Evolutionary conservation across 2,888 invertebrate species (phyloP), one percentile per base, ranked within the genome.

Genomic region (Cabera pusaria): DNA sequence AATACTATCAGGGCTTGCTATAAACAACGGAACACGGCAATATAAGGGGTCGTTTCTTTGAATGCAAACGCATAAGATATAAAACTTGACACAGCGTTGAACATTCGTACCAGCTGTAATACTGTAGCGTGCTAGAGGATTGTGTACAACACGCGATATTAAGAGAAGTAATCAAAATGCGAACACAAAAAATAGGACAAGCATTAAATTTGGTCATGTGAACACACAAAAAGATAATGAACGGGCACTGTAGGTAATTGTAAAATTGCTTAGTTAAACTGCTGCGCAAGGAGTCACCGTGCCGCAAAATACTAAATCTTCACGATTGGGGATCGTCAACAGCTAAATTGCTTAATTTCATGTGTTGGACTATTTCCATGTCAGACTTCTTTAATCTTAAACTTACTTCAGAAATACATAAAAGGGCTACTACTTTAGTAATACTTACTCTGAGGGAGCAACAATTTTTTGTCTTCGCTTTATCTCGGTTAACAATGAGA

Each of bases 131-230:
- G 42, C 47, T 33, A 33, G 44, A 27, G 39, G 48, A 51, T 53
- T 44, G 37, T 50, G 41, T 47, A 35, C 44, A 43, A 54, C 57
- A 58, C 53, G 56, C 57, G 50, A 58, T 56, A 52, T 35, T 49
- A 44, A 50, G 50, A 47, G 34, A 34, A 52, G 43, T 48, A 50
- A 54, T 56, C 54, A 52, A 54, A 54, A 47, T 46, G 44, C 45
- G 31, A 43, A 18, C 40, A 34, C 44, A 49, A 52, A 54, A 55
- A 56, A 50, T 54, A 46, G 54, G 46, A 56, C 54, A 50, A 50
- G 35, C 35, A 38, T 49, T 31, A 40, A 24, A 43, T 52, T 47
- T 34, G 44, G 38, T 33, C 37, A 37, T 37, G 43, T 37, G 41
- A 49, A 40, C 38, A 21, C 23, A 45, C 37, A 52, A 53, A 53